Percentiles rank a stretch among this genome's conserved stretches.
phyloP scores from a whole-genome alignment of 1,140 invertebrate genomes.

The Plodia interpunctella region DNA sequence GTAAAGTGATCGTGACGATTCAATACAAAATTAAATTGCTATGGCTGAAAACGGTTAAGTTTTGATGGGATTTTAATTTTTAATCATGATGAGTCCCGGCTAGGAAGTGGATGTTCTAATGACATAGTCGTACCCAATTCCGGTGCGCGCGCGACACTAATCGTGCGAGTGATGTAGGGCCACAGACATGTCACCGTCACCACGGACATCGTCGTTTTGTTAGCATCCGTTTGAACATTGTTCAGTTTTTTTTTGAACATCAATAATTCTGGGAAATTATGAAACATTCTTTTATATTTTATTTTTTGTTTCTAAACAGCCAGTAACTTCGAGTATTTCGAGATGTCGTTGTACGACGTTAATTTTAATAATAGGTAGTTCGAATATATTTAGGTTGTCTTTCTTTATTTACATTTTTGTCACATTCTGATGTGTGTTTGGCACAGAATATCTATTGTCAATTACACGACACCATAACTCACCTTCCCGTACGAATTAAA shows the following conservation, averaged over 20 bases:
- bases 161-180: slow-evolving; percentile 42
- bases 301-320: neutral
- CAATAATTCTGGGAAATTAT: neutral
- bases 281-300: neutral
- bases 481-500: too few species aligned
- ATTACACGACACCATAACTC: too few species aligned
- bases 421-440: too few species aligned
- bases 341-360: too few species aligned
- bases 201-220: neutral
- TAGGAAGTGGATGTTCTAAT: slow-evolving; percentile 52
- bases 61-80: neutral
- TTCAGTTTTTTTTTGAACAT: neutral
- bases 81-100: slow-evolving; percentile 9
- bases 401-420: too few species aligned
- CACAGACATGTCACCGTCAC: slow-evolving; percentile 8
- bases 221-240: slow-evolving; percentile 2
- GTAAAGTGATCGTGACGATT: too few species aligned
- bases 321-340: neutral
- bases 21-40: too few species aligned
- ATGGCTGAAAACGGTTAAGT: too few species aligned
- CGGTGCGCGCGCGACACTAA: slow-evolving; percentile 47
- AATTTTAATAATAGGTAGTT: too few species aligned
- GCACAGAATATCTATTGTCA: too few species aligned
- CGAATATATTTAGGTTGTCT: too few species aligned
- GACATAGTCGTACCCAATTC: slow-evolving; percentile 51